Evolutionary conservation across 2,888 invertebrate species (phyloP).

Genomic region (Lasioglossum zephyrum): DNA sequence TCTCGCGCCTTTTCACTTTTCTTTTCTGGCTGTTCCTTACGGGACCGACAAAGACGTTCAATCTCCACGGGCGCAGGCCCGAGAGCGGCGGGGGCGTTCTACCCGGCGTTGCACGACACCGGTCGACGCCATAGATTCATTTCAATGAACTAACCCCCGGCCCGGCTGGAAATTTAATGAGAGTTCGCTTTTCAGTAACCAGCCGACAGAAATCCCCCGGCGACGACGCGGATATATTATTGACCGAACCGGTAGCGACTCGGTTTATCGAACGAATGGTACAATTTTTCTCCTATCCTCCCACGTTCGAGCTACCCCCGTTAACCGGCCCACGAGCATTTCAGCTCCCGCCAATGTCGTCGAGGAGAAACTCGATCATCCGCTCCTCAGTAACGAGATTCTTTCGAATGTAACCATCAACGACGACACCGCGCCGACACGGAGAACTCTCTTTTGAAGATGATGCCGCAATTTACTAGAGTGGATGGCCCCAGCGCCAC

Average conservation of each 20-base stretch:
- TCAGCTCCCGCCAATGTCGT: neutral
- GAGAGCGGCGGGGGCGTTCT: neutral
- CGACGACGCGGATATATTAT: slow-evolving; percentile 65
- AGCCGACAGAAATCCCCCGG: slow-evolving; percentile 36
- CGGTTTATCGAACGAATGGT: slow-evolving; percentile 18
- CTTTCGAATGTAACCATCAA: slow-evolving; percentile 33
- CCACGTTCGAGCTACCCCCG: neutral
- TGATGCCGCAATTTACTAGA: slow-evolving; percentile 39
- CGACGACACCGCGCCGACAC: neutral
- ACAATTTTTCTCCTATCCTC: slow-evolving; percentile 32
- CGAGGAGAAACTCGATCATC: slow-evolving; percentile 48
- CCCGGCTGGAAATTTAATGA: slow-evolving; percentile 80
- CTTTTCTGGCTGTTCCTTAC: slow-evolving; percentile 10
- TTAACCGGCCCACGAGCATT: slow-evolving; percentile 26
- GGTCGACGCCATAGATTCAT: slow-evolving; percentile 74
- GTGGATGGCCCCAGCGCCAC: slow-evolving; percentile 18
- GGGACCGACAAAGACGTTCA: slow-evolving; percentile 23
- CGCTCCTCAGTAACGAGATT: slow-evolving; percentile 62
- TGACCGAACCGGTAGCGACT: slow-evolving; percentile 44
- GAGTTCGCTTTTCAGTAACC: slow-evolving; percentile 75
- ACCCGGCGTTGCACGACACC: slow-evolving; percentile 17
- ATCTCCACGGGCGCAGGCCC: slow-evolving; percentile 9
- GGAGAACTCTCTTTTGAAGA: slow-evolving; percentile 28
- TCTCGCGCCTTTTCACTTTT: slow-evolving; percentile 45
- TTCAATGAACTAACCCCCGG: slow-evolving; percentile 75